Conservation (phyloP, 1,140 invertebrate genomes). For the Trichonephila clavipes region DNA sequence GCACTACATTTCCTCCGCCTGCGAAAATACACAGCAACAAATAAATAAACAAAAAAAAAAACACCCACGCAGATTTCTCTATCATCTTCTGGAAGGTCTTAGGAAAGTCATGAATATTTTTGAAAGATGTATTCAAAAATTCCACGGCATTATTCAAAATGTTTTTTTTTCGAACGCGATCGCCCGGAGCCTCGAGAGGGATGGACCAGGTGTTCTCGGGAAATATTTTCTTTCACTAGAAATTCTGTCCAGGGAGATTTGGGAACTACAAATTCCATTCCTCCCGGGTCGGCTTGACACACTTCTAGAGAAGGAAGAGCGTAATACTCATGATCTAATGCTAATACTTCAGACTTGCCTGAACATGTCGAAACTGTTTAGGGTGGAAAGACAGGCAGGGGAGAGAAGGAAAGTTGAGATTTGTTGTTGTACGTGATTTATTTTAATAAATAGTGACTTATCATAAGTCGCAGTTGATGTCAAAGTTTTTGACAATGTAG, state of each 20-base stretch:
- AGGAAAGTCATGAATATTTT: slow-evolving; percentile 1
- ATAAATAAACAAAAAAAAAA: background rate
- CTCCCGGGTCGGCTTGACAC: background rate
- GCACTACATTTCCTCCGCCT: background rate
- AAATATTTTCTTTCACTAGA: background rate
- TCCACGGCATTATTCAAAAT: background rate
- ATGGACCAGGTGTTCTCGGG: background rate
- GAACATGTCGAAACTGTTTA: no score
- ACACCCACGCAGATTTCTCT: background rate
- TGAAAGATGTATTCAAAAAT: background rate
- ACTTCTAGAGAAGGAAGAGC: no score
- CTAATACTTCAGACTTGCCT: no score
- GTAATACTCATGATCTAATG: no score
- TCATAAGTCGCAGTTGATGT: background rate
- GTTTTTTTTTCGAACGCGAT: background rate
- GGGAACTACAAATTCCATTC: background rate
- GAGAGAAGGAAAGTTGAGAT: background rate
- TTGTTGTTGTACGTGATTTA: background rate
- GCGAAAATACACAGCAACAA: background rate
- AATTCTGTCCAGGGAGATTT: background rate
- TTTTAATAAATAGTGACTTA: background rate
- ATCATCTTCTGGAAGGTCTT: background rate
- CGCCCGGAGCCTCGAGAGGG: background rate
- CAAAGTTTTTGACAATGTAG: no score
- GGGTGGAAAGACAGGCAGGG: no score